phyloP scores from a whole-genome alignment of 1,140 invertebrate species.

The Brachionus koreanus region DNA sequence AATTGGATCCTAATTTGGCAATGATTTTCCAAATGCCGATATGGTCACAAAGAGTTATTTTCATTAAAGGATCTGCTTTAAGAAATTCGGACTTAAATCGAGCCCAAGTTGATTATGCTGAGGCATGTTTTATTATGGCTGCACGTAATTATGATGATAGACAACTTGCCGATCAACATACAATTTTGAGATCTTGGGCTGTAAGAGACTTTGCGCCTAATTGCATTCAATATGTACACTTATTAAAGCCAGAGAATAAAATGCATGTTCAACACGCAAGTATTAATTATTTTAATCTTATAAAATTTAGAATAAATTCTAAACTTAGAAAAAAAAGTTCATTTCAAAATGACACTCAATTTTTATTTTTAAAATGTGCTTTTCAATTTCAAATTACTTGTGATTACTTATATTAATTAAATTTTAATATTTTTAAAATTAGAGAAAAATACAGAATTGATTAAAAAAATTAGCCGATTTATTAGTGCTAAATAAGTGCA shows the following conservation, averaged over 20 bases:
- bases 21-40: constrained; percentile 96
- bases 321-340: no score
- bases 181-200: constrained; percentile 92
- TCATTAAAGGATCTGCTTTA: constrained; percentile 88
- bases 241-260: constrained; percentile 94
- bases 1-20: constrained; percentile 91
- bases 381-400: no score
- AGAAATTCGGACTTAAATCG: constrained; percentile 84
- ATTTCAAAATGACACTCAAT: no score
- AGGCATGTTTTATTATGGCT: constrained; percentile 89
- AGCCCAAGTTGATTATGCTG: constrained; percentile 87
- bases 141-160: constrained; percentile 93
- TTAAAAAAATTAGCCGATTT: no score
- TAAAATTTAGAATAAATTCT: no score
- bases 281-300: no score
- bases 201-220: constrained; percentile 93
- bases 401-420: no score
- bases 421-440: no score
- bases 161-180: constrained; percentile 92
- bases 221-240: constrained; percentile 94
- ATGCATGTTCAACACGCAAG: constrained; percentile 92
- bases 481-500: no score
- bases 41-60: constrained; percentile 94
- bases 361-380: no score
- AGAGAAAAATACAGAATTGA: no score